phyloP scores from a whole-genome alignment of 2,113 vertebrate species.

The Otolemur garnettii region DNA sequence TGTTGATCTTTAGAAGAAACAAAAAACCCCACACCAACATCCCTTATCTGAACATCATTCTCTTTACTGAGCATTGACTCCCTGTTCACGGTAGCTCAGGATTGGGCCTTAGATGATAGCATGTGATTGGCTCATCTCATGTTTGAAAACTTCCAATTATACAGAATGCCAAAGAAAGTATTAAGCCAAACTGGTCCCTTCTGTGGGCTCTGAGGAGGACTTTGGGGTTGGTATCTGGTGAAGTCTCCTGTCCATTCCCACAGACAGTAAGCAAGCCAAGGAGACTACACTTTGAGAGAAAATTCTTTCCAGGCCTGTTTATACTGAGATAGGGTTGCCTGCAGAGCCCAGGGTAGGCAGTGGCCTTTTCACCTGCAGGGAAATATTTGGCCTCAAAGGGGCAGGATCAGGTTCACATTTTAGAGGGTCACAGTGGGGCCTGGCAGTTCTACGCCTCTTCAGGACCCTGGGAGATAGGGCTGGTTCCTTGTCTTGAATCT shows the following conservation, averaged over 20 bases:
- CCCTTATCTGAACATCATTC: not conserved
- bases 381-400: not conserved
- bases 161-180: not conserved
- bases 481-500: not conserved
- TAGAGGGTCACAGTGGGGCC: not conserved
- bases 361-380: not conserved
- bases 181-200: constrained; percentile 25
- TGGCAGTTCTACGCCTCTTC: not conserved
- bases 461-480: not conserved
- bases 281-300: constrained; percentile 15
- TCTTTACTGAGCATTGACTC: not conserved
- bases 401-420: not conserved
- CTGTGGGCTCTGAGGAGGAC: not conserved
- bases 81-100: constrained; percentile 12
- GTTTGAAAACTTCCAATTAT: constrained; percentile 42
- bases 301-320: constrained; percentile 25
- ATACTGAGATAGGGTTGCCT: not conserved
- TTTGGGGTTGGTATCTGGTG: constrained; percentile 35
- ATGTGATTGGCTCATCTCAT: not conserved
- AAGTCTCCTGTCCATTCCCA: not conserved
- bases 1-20: not conserved
- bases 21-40: not conserved
- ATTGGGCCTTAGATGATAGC: constrained; percentile 41
- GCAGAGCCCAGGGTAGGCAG: not conserved
- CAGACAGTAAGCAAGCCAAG: not conserved